phyloP scores from a whole-genome alignment of 2,797 vertebrate genomes.

The Cynopterus sphinx region DNA sequence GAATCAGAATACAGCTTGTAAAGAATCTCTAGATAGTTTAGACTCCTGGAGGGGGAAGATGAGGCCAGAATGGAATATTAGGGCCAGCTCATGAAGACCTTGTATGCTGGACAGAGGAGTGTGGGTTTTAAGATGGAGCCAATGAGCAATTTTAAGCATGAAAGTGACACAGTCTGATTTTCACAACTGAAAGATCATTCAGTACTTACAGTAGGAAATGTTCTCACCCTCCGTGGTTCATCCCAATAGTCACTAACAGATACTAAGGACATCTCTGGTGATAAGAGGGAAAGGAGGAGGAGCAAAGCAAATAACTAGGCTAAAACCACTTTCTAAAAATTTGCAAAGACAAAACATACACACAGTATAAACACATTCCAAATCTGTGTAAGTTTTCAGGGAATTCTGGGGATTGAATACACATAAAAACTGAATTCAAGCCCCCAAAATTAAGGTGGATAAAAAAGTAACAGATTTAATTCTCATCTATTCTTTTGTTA shows the following conservation, averaged over 20 bases:
- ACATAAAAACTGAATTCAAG: neutral
- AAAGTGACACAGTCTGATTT: neutral
- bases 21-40: neutral
- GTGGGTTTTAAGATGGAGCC: neutral
- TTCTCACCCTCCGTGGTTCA: neutral
- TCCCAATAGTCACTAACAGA: neutral
- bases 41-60: neutral
- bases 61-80: neutral
- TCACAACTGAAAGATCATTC: neutral
- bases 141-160: neutral
- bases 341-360: neutral
- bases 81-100: neutral
- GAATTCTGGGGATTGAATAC: neutral
- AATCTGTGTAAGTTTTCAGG: neutral
- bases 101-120: neutral
- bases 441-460: neutral
- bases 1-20: neutral
- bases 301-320: neutral
- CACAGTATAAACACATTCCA: neutral
- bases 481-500: conserved; percentile 59
- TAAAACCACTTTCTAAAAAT: neutral
- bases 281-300: neutral
- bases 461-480: conserved; percentile 46
- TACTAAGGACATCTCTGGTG: neutral
- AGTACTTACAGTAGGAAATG: neutral